Conservation (phyloP, 92 coral and sea anemone species). For the Zoanthus sociatus region DNA sequence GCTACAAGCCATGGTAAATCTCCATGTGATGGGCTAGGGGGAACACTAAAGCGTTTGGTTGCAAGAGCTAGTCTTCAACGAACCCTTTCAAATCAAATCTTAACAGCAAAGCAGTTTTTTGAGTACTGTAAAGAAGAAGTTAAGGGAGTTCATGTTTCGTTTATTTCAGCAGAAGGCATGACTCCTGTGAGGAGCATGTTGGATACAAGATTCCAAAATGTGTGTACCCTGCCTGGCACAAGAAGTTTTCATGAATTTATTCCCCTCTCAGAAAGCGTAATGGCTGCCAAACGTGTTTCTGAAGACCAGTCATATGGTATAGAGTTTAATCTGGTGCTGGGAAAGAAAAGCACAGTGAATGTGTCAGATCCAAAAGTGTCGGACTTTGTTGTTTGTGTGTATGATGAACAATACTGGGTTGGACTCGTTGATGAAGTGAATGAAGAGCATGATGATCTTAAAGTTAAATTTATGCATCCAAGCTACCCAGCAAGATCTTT, state of each 20-base stretch:
- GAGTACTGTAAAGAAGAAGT: slow-evolving; percentile 60
- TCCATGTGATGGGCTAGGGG: slow-evolving; percentile 58
- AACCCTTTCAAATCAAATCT: slow-evolving; percentile 48
- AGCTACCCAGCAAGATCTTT: slow-evolving; percentile 55
- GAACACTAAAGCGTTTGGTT: slow-evolving; percentile 37
- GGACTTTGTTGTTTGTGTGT: slow-evolving; percentile 39
- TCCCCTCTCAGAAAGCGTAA: not conserved
- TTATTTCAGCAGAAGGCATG: slow-evolving; percentile 58
- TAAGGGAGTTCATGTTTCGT: slow-evolving; percentile 52
- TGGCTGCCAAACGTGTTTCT: not conserved
- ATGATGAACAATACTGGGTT: slow-evolving; percentile 41
- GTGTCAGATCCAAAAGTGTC: slow-evolving; percentile 34
- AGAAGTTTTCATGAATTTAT: not conserved
- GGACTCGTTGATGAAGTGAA: slow-evolving; percentile 31
- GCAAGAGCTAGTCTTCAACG: slow-evolving; percentile 59
- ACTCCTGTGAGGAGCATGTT: slow-evolving; percentile 50
- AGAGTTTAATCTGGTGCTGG: slow-evolving; percentile 36
- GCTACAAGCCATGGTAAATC: slow-evolving; percentile 66
- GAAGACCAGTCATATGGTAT: not conserved
- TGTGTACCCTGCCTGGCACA: not conserved
- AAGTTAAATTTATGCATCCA: slow-evolving; percentile 54
- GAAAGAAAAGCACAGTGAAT: slow-evolving; percentile 3
- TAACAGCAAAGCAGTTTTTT: slow-evolving; percentile 58
- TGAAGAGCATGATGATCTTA: slow-evolving; percentile 49
- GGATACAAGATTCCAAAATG: slow-evolving; percentile 47